phyloP scores from a whole-genome alignment of 2,888 invertebrate species.

The Temnothorax ravouxi region DNA sequence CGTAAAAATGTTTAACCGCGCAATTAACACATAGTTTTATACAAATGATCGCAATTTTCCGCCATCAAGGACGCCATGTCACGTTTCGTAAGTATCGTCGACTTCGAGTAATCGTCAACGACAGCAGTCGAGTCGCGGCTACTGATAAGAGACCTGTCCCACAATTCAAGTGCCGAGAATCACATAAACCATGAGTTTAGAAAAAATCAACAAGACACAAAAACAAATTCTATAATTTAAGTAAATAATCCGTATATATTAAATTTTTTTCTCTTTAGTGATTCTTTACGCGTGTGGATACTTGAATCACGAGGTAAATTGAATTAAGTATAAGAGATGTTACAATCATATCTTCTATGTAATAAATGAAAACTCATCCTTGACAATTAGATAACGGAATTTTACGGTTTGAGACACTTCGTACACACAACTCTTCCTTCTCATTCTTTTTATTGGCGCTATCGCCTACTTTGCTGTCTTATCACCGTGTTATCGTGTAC shows the following conservation, averaged over 20 bases:
- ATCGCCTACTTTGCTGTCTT: neutral
- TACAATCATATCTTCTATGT: neutral
- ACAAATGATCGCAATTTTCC: neutral
- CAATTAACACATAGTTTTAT: neutral
- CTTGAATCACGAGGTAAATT: neutral
- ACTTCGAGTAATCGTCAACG: neutral
- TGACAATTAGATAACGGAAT: neutral
- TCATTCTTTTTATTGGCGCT: neutral
- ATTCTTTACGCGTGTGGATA: neutral
- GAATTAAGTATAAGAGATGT: neutral
- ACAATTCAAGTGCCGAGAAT: neutral
- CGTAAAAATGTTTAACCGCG: neutral
- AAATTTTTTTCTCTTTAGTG: neutral
- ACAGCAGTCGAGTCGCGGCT: neutral
- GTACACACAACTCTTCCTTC: neutral
- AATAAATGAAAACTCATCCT: neutral
- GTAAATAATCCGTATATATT: neutral
- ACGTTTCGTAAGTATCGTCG: neutral
- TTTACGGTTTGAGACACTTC: neutral
- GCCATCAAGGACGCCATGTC: neutral
- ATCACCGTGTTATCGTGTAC: constrained; percentile 23
- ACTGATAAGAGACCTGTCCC: constrained; percentile 24
- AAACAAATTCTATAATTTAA: neutral
- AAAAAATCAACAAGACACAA: neutral
- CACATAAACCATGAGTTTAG: neutral